Conservation (phyloP, 2,888 invertebrate species). For the Ophion ventricosus region DNA sequence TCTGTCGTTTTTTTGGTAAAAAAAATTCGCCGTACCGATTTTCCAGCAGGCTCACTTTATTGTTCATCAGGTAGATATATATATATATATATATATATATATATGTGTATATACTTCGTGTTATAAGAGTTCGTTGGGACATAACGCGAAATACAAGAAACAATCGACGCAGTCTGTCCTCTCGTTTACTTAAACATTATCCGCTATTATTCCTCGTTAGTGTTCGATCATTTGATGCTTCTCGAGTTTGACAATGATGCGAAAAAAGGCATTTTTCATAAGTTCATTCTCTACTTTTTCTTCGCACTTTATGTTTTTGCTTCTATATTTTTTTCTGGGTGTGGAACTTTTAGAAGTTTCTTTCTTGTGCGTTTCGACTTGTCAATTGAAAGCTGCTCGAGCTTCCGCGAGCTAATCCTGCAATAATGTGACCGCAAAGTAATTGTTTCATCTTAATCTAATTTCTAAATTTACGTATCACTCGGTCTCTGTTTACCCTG, state of each 20-base stretch:
- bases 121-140: slow-evolving; percentile 39
- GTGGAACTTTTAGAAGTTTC: too few species aligned
- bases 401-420: slow-evolving; percentile 15
- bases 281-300: slow-evolving; percentile 35
- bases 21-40: slow-evolving; percentile 59
- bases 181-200: slow-evolving; percentile 48
- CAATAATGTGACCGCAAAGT: slow-evolving; percentile 58
- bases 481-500: slow-evolving; percentile 57
- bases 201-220: slow-evolving; percentile 34
- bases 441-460: slow-evolving; percentile 55
- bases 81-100: too few species aligned
- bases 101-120: background rate
- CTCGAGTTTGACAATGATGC: slow-evolving; percentile 19
- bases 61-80: slow-evolving; percentile 38
- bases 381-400: background rate
- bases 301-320: slow-evolving; percentile 38
- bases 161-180: slow-evolving; percentile 12
- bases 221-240: background rate
- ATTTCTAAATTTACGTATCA: slow-evolving; percentile 37
- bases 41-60: slow-evolving; percentile 66
- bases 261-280: slow-evolving; percentile 40
- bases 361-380: background rate
- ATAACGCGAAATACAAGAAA: slow-evolving; percentile 49
- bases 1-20: slow-evolving; percentile 39
- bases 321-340: slow-evolving; percentile 28